Evolutionary conservation across 2,113 vertebrate species (phyloP).

Genomic region (Carassius gibelio): DNA sequence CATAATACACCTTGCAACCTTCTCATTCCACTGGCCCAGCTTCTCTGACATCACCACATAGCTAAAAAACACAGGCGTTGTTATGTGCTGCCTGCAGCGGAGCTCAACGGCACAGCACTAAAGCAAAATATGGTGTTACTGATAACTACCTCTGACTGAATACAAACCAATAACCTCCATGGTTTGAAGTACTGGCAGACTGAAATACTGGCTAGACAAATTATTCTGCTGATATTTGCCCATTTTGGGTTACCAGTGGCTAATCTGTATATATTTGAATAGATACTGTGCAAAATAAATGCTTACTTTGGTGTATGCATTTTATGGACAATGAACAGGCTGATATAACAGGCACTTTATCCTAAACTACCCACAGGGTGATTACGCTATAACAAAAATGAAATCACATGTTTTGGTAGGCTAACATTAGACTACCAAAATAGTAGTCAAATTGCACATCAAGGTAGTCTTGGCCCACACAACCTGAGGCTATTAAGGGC

Average conservation of each 20-base stretch:
- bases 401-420: too few species aligned
- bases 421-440: background rate
- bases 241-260: background rate
- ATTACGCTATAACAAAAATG: too few species aligned
- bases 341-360: background rate
- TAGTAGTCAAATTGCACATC: background rate
- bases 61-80: conserved; percentile 77
- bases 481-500: background rate
- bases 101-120: background rate
- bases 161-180: background rate
- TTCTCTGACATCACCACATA: conserved; percentile 85
- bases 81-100: conserved; percentile 5
- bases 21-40: conserved; percentile 88
- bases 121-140: background rate
- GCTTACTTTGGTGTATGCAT: background rate
- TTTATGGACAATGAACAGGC: background rate
- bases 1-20: conserved; percentile 83
- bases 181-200: background rate
- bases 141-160: background rate
- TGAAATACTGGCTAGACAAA: background rate
- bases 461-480: background rate
- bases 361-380: background rate
- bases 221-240: background rate
- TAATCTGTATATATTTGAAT: background rate
- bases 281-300: background rate